These are phyloP conservation scores for Philonicus albiceps DNA, from an alignment of 2,888 invertebrate species.

Conservation along the genomic window DNA sequence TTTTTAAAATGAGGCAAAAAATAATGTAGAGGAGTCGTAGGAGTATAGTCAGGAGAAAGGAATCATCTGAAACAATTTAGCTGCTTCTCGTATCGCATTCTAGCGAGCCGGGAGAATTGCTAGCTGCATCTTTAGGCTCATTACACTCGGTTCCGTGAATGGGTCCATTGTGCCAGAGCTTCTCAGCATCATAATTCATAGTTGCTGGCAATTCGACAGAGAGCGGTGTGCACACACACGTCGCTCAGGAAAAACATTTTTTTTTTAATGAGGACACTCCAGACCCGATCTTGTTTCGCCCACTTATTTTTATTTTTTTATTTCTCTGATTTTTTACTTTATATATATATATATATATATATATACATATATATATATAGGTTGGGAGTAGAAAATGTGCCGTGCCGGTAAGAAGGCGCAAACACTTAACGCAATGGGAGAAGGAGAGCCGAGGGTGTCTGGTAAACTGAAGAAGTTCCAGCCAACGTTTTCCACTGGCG, in stretches of 20 bases:
- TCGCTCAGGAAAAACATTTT: slow-evolving; percentile 7
- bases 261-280: slow-evolving; percentile 37
- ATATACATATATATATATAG: too few species aligned
- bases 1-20: not conserved
- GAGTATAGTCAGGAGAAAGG: not conserved
- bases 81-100: not conserved
- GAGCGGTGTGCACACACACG: not conserved
- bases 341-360: too few species aligned
- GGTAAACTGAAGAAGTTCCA: slow-evolving; percentile 6
- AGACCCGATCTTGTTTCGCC: not conserved
- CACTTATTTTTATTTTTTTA: not conserved
- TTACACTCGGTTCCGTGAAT: slow-evolving; percentile 20
- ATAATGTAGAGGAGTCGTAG: not conserved
- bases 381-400: not conserved
- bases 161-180: slow-evolving; percentile 5
- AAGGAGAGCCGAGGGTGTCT: slow-evolving; percentile 15
- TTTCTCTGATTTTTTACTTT: not conserved
- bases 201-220: slow-evolving; percentile 35
- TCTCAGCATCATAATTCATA: not conserved
- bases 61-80: slow-evolving; percentile 22
- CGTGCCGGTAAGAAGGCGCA: not conserved
- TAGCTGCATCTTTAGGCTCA: slow-evolving; percentile 31
- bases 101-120: not conserved
- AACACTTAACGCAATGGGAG: slow-evolving; percentile 26
- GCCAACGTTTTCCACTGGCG: not conserved